Base-by-base conservation (phyloP, 2,888 invertebrate genomes). In the Mythimna ferrago region DNA sequence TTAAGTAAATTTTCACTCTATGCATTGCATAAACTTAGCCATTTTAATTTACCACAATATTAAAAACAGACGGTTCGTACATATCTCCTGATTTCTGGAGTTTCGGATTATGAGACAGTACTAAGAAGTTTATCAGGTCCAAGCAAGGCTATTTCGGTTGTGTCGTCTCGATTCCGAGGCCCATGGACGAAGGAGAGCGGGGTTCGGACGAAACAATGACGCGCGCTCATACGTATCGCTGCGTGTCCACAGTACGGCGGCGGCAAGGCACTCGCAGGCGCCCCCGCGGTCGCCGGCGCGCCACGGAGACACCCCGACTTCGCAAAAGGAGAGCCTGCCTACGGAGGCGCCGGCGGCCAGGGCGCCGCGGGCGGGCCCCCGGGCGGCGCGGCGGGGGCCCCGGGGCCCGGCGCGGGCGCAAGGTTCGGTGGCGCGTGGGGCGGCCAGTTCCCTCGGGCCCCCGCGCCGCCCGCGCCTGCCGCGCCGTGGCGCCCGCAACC, bases 261-360 rank as follows among this genome's bases (percentile, higher is more conserved):
- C 73, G 93, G 92, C 64, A 94, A 94, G 84, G 97, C 97, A 70
- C 98, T 98, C 89, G 83, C 87, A 35, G 90, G 89, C 51, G 86
- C 89, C 82, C 97, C 97, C 66, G 97, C 98, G 87, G 98, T 98
- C 61, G 89, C 81, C 68, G 91, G 89, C 73, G 89, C 90, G 76
- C 90, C 89, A 74, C 88, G 91, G 78, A 86, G 89, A 73, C 91
- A 89, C 76, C 91, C 97, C 96, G 89, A 89, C 87, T 89, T 90
- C 82, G 89, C 89, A 67, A 89, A 90, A 68, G 91, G 89, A 26
- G 88, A 90, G 74, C 83, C 87, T 60, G 85, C 87, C 75, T 79
- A 88, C 83, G 85, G 81, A 26, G 83, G 80, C 26, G 84, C 82
- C 68, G 82, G 79, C 26, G 72, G 77, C 48, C 63, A 80, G 69